Evolutionary conservation across 2,888 invertebrate genomes (phyloP).

Genomic region (Mesopsocus fuscifrons): DNA sequence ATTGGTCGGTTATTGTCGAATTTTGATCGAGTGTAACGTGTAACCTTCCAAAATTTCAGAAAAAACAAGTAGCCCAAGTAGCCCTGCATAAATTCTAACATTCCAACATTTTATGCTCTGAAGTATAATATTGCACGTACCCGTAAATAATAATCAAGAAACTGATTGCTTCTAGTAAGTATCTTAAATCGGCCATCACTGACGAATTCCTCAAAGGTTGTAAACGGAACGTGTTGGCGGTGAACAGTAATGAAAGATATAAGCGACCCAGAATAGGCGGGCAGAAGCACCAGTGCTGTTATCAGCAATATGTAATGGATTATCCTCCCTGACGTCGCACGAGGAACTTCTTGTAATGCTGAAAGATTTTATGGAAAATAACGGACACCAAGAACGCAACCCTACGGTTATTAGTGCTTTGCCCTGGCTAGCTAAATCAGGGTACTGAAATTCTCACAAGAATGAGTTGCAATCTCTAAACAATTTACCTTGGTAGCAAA

Average conservation of each 20-base stretch:
- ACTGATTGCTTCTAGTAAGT: neutral
- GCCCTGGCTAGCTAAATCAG: too few relatives aligned
- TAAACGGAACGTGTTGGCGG: neutral
- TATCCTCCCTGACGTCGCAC: neutral
- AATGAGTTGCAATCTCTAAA: neutral
- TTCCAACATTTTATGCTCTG: too few relatives aligned
- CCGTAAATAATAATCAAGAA: neutral
- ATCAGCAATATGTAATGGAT: neutral
- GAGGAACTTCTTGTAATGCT: neutral
- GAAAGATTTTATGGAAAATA: too few relatives aligned
- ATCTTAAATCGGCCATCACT: neutral
- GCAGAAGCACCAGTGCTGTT: neutral
- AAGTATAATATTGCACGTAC: too few relatives aligned
- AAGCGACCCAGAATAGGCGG: slow-evolving; percentile 1
- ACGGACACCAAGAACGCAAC: too few relatives aligned
- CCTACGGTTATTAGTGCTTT: too few relatives aligned
- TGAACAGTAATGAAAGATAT: neutral
- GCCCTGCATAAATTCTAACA: too few relatives aligned
- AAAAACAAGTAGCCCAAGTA: too few relatives aligned
- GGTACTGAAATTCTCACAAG: too few relatives aligned
- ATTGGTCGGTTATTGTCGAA: too few relatives aligned
- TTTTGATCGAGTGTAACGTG: too few relatives aligned
- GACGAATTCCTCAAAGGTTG: neutral
- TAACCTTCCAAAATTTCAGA: too few relatives aligned
- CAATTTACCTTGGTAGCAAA: neutral